Percentiles rank a stretch among this genome's conserved stretches.
Conservation (phyloP, 2,113 vertebrate genomes). For the Clarias batrachus region DNA sequence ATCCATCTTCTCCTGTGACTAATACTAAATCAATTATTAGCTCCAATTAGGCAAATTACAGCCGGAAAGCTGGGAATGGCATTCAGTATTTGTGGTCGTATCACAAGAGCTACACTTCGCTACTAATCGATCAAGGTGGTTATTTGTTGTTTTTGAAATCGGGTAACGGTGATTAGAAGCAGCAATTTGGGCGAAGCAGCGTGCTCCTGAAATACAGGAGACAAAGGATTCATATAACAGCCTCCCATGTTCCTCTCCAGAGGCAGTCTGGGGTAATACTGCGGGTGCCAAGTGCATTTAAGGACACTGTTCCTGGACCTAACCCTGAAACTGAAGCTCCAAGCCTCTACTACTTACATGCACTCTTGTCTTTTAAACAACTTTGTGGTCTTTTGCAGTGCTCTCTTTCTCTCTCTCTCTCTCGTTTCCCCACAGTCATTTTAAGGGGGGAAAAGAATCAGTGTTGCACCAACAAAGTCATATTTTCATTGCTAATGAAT, state of each 20-base stretch:
- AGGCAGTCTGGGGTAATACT: constrained; percentile 56
- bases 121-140: constrained; percentile 11
- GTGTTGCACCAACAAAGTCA: constrained; percentile 36
- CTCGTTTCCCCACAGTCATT: constrained; percentile 64
- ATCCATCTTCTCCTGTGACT: constrained; percentile 60
- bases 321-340: constrained; percentile 70
- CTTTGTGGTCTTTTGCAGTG: constrained; percentile 71
- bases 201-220: constrained; percentile 39
- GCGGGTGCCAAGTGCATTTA: constrained; percentile 64
- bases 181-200: constrained; percentile 25
- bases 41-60: constrained; percentile 62
- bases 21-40: constrained; percentile 69
- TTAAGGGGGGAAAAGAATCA: constrained; percentile 61
- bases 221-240: constrained; percentile 58
- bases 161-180: constrained; percentile 26
- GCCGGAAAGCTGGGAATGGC: constrained; percentile 62
- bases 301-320: constrained; percentile 71
- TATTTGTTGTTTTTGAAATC: constrained; percentile 17
- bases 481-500: constrained; percentile 55
- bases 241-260: constrained; percentile 49
- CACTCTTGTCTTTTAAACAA: constrained; percentile 75
- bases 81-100: constrained; percentile 56
- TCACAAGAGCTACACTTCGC: not conserved
- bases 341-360: constrained; percentile 68
- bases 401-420: constrained; percentile 42